phyloP scores from a whole-genome alignment of 2,797 vertebrate species.

The Channallabes apus region DNA sequence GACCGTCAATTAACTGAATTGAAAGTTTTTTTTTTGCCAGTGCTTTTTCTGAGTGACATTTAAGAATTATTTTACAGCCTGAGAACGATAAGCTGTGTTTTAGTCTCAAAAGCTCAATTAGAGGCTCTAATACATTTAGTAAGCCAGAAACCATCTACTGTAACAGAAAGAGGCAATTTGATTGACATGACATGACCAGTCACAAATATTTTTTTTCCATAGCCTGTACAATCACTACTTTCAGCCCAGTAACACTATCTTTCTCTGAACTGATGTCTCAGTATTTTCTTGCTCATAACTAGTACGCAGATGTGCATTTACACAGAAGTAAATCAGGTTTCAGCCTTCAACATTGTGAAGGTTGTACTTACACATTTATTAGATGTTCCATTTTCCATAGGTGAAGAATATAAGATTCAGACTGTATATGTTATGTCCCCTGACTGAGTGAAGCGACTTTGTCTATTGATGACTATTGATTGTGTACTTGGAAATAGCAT shows the following conservation, averaged over 20 bases:
- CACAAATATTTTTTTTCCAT: neutral
- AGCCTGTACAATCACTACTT: neutral
- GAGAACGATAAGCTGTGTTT: neutral
- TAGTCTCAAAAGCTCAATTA: neutral
- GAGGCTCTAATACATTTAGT: neutral
- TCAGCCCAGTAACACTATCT: neutral
- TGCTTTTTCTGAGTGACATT: neutral
- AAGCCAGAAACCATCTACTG: neutral
- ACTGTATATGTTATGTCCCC: neutral
- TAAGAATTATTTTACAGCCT: neutral
- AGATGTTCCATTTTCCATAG: neutral
- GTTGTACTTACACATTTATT: neutral
- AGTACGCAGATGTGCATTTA: neutral
- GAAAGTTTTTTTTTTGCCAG: neutral
- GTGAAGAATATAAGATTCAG: no score
- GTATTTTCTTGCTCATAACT: neutral
- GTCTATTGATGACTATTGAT: neutral
- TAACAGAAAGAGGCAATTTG: neutral
- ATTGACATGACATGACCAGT: neutral
- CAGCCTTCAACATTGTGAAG: neutral
- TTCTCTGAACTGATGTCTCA: neutral
- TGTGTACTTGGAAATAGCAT: neutral
- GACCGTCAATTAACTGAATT: neutral
- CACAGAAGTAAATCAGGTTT: neutral
- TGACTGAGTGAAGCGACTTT: neutral